Base-by-base conservation (phyloP, 1,140 invertebrate genomes). In the Capitella teleta region DNA sequence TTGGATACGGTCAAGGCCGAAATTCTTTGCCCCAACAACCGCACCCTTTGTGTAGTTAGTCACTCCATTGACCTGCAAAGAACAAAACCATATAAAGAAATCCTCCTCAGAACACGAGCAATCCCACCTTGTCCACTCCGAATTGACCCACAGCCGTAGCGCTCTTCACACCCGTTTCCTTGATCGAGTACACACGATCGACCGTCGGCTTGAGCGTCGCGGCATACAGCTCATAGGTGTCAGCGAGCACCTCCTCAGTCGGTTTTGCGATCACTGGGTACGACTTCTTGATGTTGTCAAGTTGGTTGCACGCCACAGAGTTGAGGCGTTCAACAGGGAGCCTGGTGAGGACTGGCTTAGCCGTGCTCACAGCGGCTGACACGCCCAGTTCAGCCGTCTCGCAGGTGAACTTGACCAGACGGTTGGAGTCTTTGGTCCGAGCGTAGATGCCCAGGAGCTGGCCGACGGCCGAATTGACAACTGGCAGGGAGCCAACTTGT, bases 181-280 rank as follows among this genome's bases (percentile, higher is more conserved):
- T 40, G 3, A 40, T 40, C 2, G 19, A 18, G 8, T 19, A 21
- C 10, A 40, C 38, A 18, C 38, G 21, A 16, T 40, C 38, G 19
- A 40, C 38, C 16, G 38, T 4, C 14, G 38, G 38, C 38, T 40
- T 40, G 19, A 40, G 38, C 25, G 38, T 40, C 10, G 3, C 19
- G 38, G 21, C 25, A 24, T 40, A 40, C 19, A 40, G 21, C 8
- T 40, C 25, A 18, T 40, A 21, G 8, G 38, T 40, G 19, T 40
- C 38, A 2, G 38, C 38, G 0, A 40, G 19, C 19, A 51, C 49
- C 49, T 51, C 37, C 16, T 51, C 49, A 12, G 49, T 43, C 12
- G 49, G 49, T 28, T 44, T 51, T 16, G 49, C 43, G 21, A 51
- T 42, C 34, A 51, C 19, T 1, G 49, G 49, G 14, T 45, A 51